These are phyloP conservation scores for Carterocephalus palaemon DNA, from an alignment of 2,888 invertebrate genomes.

Conservation along the genomic window DNA sequence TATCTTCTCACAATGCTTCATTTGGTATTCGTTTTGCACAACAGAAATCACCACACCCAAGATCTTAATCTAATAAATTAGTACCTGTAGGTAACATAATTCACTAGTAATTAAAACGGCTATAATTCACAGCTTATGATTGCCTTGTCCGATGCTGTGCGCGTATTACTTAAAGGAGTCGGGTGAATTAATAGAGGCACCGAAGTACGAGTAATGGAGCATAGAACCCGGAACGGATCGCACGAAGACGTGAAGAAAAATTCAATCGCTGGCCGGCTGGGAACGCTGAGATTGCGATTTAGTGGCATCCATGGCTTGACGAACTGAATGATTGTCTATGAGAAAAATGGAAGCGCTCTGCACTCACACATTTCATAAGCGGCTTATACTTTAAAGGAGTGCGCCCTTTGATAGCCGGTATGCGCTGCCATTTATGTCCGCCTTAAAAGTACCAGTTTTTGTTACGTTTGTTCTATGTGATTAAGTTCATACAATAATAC, in stretches of 20 bases:
- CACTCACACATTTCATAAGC: slow-evolving; percentile 66
- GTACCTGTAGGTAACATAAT: slow-evolving; percentile 8
- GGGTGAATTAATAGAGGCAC: no score
- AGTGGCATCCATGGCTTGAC: slow-evolving; percentile 39
- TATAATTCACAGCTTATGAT: slow-evolving; percentile 9
- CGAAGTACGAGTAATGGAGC: no score
- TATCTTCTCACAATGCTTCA: slow-evolving; percentile 9
- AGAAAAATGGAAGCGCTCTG: slow-evolving; percentile 54
- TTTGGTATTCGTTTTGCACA: slow-evolving; percentile 18
- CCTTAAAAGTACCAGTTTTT: slow-evolving; percentile 65
- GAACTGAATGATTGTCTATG: slow-evolving; percentile 47
- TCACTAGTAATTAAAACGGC: slow-evolving; percentile 14
- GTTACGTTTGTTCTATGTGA: slow-evolving; percentile 47
- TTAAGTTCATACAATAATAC: slow-evolving; percentile 48
- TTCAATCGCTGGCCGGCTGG: slow-evolving; percentile 30
- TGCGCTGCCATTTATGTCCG: slow-evolving; percentile 48
- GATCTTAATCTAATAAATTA: slow-evolving; percentile 14
- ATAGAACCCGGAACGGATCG: slow-evolving; percentile 26
- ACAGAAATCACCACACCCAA: slow-evolving; percentile 21
- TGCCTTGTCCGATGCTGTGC: slow-evolving; percentile 2
- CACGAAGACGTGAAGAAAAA: slow-evolving; percentile 32
- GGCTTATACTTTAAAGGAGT: slow-evolving; percentile 66
- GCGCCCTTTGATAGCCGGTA: slow-evolving; percentile 53
- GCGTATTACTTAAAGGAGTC: no score
- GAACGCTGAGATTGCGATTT: slow-evolving; percentile 28